A percentile compares a stretch with the other conserved stretches of the same genome.
phyloP scores from a whole-genome alignment of 2,113 vertebrate genomes.

The Mandrillus leucophaeus region DNA sequence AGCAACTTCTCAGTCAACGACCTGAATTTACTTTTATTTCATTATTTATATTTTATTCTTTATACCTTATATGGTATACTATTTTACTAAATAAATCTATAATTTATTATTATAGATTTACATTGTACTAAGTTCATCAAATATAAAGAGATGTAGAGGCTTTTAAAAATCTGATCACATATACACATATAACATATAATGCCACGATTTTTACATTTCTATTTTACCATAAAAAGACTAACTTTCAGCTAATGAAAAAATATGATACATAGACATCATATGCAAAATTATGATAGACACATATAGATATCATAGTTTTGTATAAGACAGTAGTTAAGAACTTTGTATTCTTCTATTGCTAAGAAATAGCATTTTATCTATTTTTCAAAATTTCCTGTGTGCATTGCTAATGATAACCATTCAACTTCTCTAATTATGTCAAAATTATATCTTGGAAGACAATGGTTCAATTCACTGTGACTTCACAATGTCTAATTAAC shows the following conservation, averaged over 20 bases:
- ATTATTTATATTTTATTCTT: constrained; percentile 46
- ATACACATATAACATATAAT: neutral
- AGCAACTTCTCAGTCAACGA: constrained; percentile 28
- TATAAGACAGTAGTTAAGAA: constrained; percentile 5
- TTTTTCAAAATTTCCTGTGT: constrained; percentile 56
- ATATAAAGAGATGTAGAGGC: neutral
- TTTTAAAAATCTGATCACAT: constrained; percentile 39
- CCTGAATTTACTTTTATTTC: neutral
- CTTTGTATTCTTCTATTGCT: constrained; percentile 13
- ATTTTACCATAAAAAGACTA: constrained; percentile 43
- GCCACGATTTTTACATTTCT: constrained; percentile 29
- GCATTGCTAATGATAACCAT: constrained; percentile 37
- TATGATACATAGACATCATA: neutral
- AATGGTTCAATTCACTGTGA: constrained; percentile 66
- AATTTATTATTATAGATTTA: neutral
- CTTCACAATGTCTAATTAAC: constrained; percentile 44
- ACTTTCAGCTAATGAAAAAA: constrained; percentile 45
- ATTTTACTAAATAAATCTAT: constrained; percentile 34
- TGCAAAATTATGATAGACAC: neutral
- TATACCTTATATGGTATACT: neutral
- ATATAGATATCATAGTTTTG: neutral
- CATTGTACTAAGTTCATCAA: neutral
- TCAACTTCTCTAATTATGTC: constrained; percentile 62
- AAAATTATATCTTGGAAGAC: constrained; percentile 59
- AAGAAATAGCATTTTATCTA: constrained; percentile 42